Base-by-base conservation (phyloP, 2,113 vertebrate genomes). In the Dermatemys mawii region DNA sequence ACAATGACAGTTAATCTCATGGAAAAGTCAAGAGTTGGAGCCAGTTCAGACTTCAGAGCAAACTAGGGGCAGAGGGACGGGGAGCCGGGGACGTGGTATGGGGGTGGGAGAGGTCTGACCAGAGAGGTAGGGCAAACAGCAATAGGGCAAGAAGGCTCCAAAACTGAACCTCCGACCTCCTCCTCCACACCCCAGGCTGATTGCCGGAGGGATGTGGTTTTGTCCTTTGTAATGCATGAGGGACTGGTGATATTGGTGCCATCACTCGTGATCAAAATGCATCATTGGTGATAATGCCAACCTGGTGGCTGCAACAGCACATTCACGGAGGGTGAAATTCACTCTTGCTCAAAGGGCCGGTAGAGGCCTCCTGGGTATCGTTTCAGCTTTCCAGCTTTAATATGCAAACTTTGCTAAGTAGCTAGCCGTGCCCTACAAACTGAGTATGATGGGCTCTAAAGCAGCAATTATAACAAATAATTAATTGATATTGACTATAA, bases 401-500 rank as follows among this genome's bases (percentile, higher is more conserved):
- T 24, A 24, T 73, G 67, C 38, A 41, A 41, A 38, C 38, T 38
- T 73, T 21, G n/a, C n/a, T 73, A 0, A 24, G 27, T 54, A 46
- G 19, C 76, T 5, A 3, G 16, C 16, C 9, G 26, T 0, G 29
- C 4, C 54, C 83, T 38, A 0, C 57, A 11, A 2, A 0, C 8
- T 1, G 91, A 9, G 82, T 6, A 2, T 44, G 67, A 8, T 21
- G 55, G 4, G 1, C 1, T 48, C 63, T 1, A 1, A 22, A 2
- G 16, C n/a, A 9, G 22, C 76, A 2, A 1, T 3, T 2, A 26
- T 1, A 24, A 17, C 67, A 2, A 5, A 4, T 35, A 27, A 0
- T 0, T 12, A 41, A 3, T 35, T 17, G 0, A 1, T 0, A 1
- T 12, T 0, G 16, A 27, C 2, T 21, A 3, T 21, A 3, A 79